A percentile compares a stretch with the other conserved stretches of the same genome.
Conservation (phyloP, 1,140 invertebrate species). For the Periplaneta americana region DNA sequence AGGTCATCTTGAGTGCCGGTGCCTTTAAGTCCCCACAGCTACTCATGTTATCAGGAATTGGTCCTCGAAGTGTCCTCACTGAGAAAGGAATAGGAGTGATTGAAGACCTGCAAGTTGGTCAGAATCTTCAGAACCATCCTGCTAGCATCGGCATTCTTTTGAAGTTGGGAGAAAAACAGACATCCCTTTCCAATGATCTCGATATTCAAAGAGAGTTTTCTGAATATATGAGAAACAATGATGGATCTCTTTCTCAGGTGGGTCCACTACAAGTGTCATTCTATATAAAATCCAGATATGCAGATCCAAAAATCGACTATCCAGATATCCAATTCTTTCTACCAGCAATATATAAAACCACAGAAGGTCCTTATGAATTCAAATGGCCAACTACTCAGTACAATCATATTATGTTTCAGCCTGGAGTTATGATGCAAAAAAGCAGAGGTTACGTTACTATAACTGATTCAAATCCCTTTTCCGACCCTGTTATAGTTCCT, state of each 20-base stretch:
- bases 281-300: background rate
- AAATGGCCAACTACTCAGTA: background rate
- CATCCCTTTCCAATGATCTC: background rate
- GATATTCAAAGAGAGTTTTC: background rate
- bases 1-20: slow-evolving; percentile 35
- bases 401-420: background rate
- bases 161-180: background rate
- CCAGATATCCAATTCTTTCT: background rate
- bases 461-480: background rate
- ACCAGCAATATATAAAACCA: background rate
- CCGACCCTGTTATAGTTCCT: background rate
- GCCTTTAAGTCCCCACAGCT: slow-evolving; percentile 31
- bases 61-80: slow-evolving; percentile 34
- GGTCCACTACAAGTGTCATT: background rate
- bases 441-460: background rate
- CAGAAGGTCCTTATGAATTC: no score
- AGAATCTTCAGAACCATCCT: slow-evolving; percentile 77
- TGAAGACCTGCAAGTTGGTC: slow-evolving; percentile 66
- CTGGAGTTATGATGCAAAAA: background rate
- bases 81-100: slow-evolving; percentile 33
- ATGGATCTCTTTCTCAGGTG: background rate
- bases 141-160: background rate
- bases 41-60: slow-evolving; percentile 41
- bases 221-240: background rate
- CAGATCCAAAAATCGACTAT: background rate